These are phyloP conservation scores for Chelonus insularis DNA, from an alignment of 1,140 invertebrate genomes.

Conservation along the genomic window DNA sequence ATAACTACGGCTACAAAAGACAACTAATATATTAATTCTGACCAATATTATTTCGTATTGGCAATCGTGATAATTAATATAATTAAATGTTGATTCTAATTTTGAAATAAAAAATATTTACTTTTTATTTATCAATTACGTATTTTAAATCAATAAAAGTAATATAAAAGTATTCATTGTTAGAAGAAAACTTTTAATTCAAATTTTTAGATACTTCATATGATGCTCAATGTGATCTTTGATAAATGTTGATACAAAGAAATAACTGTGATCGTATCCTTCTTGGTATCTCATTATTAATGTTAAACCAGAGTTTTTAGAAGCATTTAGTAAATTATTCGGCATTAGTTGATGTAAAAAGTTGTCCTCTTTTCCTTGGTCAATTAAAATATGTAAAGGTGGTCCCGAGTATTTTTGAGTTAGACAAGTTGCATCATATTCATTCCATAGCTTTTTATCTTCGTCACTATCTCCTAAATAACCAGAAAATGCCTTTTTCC, in stretches of 20 bases:
- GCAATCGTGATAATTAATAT: too few species aligned
- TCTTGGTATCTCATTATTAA: slow-evolving; percentile 79
- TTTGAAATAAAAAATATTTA: too few species aligned
- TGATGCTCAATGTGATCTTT: slow-evolving; percentile 93
- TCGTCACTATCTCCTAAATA: slow-evolving; percentile 76
- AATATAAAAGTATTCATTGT: not conserved
- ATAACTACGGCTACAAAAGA: too few species aligned
- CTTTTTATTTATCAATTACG: not conserved
- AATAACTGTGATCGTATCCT: slow-evolving; percentile 96
- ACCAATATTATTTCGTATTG: too few species aligned
- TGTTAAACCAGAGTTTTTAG: slow-evolving; percentile 70
- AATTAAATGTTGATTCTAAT: too few species aligned
- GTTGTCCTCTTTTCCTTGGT: slow-evolving; percentile 87
- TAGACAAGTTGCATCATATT: slow-evolving; percentile 89
- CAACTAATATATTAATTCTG: too few species aligned
- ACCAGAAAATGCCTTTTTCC: slow-evolving; percentile 82
- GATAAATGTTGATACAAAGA: slow-evolving; percentile 91
- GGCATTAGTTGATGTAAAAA: slow-evolving; percentile 85
- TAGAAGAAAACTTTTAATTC: slow-evolving; percentile 15
- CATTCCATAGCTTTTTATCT: slow-evolving; percentile 69
- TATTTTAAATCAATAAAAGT: not conserved
- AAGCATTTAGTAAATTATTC: slow-evolving; percentile 79
- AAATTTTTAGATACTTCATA: slow-evolving; percentile 69
- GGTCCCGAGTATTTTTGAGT: slow-evolving; percentile 85
- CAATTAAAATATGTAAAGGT: slow-evolving; percentile 81